Percentiles rank a stretch among this genome's conserved stretches.
phyloP scores from a whole-genome alignment of 2,888 invertebrate genomes.

The Chironomus tentans region DNA sequence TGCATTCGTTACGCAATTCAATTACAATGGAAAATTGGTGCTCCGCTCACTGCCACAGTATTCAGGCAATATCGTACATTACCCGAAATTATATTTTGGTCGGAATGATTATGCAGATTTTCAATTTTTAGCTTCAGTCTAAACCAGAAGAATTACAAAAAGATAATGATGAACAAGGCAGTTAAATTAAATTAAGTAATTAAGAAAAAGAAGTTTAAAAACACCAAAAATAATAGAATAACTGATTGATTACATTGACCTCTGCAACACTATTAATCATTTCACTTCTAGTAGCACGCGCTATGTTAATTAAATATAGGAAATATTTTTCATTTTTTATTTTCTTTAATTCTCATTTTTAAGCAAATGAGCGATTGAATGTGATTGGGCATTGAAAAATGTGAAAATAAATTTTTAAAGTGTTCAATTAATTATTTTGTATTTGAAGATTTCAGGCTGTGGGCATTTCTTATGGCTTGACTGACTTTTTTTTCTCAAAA shows the following conservation, averaged over 20 bases:
- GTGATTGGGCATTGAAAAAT: too few species aligned
- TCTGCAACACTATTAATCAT: not conserved
- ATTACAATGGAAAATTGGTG: constrained; percentile 19
- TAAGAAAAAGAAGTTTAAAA: not conserved
- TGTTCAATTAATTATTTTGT: too few species aligned
- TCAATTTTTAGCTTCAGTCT: not conserved
- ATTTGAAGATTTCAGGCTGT: too few species aligned
- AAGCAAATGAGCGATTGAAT: too few species aligned
- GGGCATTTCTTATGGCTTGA: too few species aligned
- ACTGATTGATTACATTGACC: not conserved
- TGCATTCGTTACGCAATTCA: constrained; percentile 25
- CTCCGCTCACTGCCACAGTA: too few species aligned
- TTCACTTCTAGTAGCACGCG: not conserved
- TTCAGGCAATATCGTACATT: too few species aligned
- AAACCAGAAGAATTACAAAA: not conserved
- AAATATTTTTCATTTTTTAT: not conserved
- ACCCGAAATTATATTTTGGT: not conserved
- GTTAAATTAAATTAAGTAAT: not conserved
- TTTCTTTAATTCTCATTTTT: not conserved
- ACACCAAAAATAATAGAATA: not conserved
- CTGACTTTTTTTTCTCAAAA: too few species aligned
- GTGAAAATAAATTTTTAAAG: too few species aligned
- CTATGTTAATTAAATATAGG: not conserved
- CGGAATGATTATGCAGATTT: not conserved
- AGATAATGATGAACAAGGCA: not conserved